Conservation (phyloP, 2,797 vertebrate species). For the Stomatorhinus walkeri region DNA sequence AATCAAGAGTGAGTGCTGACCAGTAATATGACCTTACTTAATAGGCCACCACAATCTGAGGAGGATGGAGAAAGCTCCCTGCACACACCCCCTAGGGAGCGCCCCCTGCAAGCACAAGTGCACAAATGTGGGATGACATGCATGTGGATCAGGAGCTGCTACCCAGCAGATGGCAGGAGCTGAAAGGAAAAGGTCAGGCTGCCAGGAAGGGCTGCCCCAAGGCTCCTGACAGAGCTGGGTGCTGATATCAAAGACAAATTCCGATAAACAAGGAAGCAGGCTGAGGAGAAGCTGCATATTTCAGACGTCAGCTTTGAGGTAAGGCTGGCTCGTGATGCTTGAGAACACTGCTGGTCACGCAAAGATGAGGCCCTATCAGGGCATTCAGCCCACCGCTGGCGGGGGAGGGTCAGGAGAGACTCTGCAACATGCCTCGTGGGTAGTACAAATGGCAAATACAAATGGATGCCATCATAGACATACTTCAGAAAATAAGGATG, state of each 20-base stretch:
- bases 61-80: background rate
- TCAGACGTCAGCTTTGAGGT: background rate
- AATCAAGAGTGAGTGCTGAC: background rate
- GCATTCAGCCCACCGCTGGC: background rate
- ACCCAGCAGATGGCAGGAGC: slow-evolving; percentile 6
- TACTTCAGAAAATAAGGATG: background rate
- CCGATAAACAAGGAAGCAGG: background rate
- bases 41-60: background rate
- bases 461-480: background rate
- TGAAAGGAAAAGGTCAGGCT: background rate
- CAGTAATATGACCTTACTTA: background rate
- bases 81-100: background rate
- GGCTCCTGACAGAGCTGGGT: background rate
- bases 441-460: background rate
- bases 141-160: background rate
- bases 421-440: background rate
- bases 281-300: background rate
- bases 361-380: background rate
- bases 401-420: background rate
- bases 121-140: background rate
- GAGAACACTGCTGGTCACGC: background rate
- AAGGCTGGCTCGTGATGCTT: background rate
- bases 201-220: background rate
- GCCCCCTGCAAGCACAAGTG: background rate
- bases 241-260: slow-evolving; percentile 3